Evolutionary conservation across 2,888 invertebrate genomes (phyloP).

Genomic region (Trypoxylon attenuatum): DNA sequence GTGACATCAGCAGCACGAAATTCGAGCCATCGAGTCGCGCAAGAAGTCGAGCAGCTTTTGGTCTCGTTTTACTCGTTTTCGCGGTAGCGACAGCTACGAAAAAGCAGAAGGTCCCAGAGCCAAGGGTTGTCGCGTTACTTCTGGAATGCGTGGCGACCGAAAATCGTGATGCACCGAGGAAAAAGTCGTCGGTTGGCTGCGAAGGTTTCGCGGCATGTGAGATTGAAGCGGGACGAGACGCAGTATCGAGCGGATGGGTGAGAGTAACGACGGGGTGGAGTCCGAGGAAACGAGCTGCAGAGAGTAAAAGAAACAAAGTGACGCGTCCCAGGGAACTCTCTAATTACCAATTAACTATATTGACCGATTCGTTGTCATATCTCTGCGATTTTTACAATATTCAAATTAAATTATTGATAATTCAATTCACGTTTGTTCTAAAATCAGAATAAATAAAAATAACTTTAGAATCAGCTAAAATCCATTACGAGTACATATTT

Average conservation of each 20-base stretch:
- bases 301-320: neutral
- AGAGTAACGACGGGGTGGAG: neutral
- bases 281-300: neutral
- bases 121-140: too few relatives aligned
- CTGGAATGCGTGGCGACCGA: conserved; percentile 11
- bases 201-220: conserved; percentile 32
- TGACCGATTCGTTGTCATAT: conserved; percentile 15
- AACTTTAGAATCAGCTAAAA: too few relatives aligned
- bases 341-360: conserved; percentile 30
- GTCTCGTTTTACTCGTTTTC: too few relatives aligned
- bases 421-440: too few relatives aligned
- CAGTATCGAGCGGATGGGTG: conserved; percentile 16
- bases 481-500: too few relatives aligned
- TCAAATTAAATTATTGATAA: too few relatives aligned
- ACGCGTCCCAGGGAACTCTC: conserved; percentile 14
- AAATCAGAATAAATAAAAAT: too few relatives aligned
- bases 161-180: conserved; percentile 21
- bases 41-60: neutral
- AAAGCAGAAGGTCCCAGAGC: too few relatives aligned
- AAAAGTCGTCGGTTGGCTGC: conserved; percentile 36
- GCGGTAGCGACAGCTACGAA: neutral
- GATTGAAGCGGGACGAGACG: conserved; percentile 22
- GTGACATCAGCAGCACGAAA: neutral
- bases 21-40: too few relatives aligned
- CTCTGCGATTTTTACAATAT: too few relatives aligned